phyloP scores from a whole-genome alignment of 1,140 invertebrate species.

The Zaprionus tsacasi region DNA sequence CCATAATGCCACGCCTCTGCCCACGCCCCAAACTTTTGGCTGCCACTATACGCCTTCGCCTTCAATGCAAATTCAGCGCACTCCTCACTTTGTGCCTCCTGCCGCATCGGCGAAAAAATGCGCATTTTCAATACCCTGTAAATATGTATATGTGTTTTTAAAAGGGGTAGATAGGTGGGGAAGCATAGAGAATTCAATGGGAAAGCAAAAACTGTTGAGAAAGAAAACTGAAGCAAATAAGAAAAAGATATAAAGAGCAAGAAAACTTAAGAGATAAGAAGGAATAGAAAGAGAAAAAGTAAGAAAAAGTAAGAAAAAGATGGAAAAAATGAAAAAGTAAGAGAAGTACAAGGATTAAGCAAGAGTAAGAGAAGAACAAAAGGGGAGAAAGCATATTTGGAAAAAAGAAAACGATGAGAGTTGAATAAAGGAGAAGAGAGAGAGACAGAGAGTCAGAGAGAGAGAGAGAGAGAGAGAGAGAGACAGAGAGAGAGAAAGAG shows the following conservation, averaged over 20 bases:
- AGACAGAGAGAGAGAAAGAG: neutral
- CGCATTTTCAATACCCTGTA: slow-evolving; percentile 9
- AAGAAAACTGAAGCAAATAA: neutral
- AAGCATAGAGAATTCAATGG: too few relatives aligned
- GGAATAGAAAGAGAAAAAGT: too few relatives aligned
- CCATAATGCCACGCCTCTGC: neutral
- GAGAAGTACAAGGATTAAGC: too few relatives aligned
- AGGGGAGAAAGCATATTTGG: too few relatives aligned
- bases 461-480: neutral
- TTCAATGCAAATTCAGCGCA: slow-evolving; percentile 40
- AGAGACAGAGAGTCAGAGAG: neutral
- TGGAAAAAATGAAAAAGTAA: too few relatives aligned
- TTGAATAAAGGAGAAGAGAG: neutral
- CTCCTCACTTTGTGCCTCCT: slow-evolving; percentile 24
- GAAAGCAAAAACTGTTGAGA: too few relatives aligned
- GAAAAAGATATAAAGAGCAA: neutral
- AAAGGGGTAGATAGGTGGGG: neutral
- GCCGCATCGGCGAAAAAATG: slow-evolving; percentile 11
- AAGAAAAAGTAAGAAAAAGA: too few relatives aligned
- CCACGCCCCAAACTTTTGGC: slow-evolving; percentile 19
- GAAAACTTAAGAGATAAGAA: too few relatives aligned
- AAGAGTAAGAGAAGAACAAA: too few relatives aligned
- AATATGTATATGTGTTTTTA: neutral
- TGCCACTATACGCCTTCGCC: slow-evolving; percentile 39
- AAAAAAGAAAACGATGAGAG: neutral